Base-by-base conservation (phyloP, 1,140 invertebrate species). In the Brachionus angularis region DNA sequence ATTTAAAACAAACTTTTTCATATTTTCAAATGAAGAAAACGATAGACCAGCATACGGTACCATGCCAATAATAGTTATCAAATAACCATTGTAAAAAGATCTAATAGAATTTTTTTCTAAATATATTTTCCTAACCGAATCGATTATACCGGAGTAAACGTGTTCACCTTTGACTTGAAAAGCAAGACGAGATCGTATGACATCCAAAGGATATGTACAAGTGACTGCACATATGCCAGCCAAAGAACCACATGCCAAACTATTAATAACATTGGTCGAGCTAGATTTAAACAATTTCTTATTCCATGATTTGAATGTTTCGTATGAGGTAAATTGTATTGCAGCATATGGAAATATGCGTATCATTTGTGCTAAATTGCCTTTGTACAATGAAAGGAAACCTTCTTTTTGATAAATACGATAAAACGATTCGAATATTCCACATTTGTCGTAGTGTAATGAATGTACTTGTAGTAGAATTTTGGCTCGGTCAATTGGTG, bases 331-430 rank as follows among this genome's bases (percentile, higher is more conserved):
- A 79, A 97, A 99, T 81, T 98, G 95, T 71, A 98, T 91, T 12
- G 95, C 91, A 50, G 95, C 93, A 81, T 98, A 96, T 1, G 96
- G 96, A 39, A 97, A 84, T 73, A 98, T 95, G 49, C 95, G 84
- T 0, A 90, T 90, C 91, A 98, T 93, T 0, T 94, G 98, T 1
- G 95, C 96, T 73, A 91, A 93, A 84, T 98, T 98, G 10, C 96
- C 96, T 44, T 95, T 83, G 92, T 93, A 99, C 72, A 98, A 81
- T 71, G 88, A 88, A 5, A 88, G 73, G 21, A 92, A 79, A 2
- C 96, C 88, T 82, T 93, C 89, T 18, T 84, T 85, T 74, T 82
- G 82, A 71, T 87, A 87, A 21, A 87, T 87, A 33, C 86, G 78
- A 31, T 83, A 73, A n/a, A 97, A 77, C 82, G 95, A 97, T 49